phyloP scores from a whole-genome alignment of 64 coral and sea anemone species.

The Pachyseris speciosa region DNA sequence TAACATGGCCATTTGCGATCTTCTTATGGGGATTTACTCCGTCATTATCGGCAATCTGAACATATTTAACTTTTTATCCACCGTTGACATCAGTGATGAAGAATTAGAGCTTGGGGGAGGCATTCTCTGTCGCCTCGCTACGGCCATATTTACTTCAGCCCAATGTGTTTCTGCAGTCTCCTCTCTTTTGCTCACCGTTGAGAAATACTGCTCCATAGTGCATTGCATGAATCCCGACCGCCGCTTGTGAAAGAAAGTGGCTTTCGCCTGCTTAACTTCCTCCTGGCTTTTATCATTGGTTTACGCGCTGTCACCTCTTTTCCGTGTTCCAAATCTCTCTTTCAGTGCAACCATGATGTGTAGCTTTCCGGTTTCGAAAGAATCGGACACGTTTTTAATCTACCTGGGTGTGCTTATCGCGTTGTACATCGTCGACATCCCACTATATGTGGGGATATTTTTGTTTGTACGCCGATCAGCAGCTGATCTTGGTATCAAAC shows the following conservation, averaged over 20 bases:
- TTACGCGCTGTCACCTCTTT: constrained; percentile 24
- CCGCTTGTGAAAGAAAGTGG: constrained; percentile 8
- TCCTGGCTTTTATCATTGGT: constrained; percentile 21
- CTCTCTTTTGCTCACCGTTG: constrained; percentile 42
- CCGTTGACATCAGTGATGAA: neutral
- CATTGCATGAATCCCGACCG: constrained; percentile 64
- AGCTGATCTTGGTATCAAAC: constrained; percentile 18
- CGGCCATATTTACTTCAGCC: constrained; percentile 23
- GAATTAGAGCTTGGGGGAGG: neutral
- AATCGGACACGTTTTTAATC: constrained; percentile 1
- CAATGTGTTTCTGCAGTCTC: constrained; percentile 37
- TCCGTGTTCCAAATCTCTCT: neutral
- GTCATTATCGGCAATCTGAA: constrained; percentile 44
- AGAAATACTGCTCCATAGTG: constrained; percentile 59
- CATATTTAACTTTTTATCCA: constrained; percentile 34
- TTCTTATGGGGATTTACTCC: constrained; percentile 35
- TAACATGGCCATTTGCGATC: too few relatives aligned
- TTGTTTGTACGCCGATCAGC: constrained; percentile 37
- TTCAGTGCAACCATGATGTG: constrained; percentile 25
- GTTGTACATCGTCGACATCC: constrained; percentile 45
- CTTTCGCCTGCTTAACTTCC: neutral
- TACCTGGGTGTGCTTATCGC: constrained; percentile 28
- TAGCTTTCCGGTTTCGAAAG: constrained; percentile 8
- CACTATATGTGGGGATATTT: constrained; percentile 52
- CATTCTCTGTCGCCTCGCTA: constrained; percentile 14